These are phyloP conservation scores for Drosophila tanythrix DNA, from an alignment of 2,888 invertebrate species.

Conservation along the genomic window DNA sequence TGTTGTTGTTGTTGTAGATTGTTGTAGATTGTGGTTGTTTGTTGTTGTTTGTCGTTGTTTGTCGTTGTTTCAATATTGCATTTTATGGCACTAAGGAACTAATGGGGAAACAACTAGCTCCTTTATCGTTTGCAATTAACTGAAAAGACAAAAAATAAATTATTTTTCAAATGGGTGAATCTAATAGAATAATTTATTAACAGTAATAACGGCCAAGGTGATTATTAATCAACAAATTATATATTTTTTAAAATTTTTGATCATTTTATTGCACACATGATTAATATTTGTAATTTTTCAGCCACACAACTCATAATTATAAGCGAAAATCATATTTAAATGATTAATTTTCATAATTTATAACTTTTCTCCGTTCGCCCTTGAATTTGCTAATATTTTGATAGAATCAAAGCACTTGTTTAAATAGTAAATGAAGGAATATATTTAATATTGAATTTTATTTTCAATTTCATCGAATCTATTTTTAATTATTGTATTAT, in stretches of 20 bases:
- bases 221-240: not conserved
- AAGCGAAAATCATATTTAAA: not conserved
- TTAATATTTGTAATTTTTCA: not conserved
- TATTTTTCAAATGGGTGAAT: constrained; percentile 6
- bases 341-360: not conserved
- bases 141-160: constrained; percentile 48
- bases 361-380: not conserved
- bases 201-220: not conserved
- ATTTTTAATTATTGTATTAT: not conserved
- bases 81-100: constrained; percentile 80
- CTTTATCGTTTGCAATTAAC: constrained; percentile 64
- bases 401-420: no score
- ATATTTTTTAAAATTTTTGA: no score
- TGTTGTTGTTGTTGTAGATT: constrained; percentile 44
- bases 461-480: not conserved
- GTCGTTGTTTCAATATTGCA: constrained; percentile 71
- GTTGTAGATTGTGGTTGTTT: constrained; percentile 14
- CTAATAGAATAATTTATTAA: not conserved
- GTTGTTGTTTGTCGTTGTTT: constrained; percentile 22
- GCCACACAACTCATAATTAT: not conserved
- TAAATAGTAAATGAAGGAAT: not conserved
- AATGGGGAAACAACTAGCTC: constrained; percentile 40
- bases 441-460: not conserved
- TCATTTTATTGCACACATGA: not conserved
- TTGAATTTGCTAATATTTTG: no score